A percentile compares a stretch with the other conserved stretches of the same genome.
Evolutionary conservation across 2,888 invertebrate species (phyloP).

Genomic region (Epinotia nisella): DNA sequence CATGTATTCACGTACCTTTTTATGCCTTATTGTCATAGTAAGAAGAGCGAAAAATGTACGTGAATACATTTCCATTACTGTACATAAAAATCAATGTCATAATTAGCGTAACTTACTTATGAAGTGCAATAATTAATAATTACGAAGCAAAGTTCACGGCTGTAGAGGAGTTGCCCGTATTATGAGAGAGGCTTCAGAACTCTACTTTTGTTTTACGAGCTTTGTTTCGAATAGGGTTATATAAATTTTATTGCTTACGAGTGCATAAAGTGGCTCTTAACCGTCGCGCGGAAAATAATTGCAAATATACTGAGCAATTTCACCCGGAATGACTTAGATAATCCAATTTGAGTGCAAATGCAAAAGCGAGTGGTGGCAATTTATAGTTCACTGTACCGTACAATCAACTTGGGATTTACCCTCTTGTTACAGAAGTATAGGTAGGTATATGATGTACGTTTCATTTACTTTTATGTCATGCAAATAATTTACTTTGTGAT

Average conservation of each 20-base stretch:
- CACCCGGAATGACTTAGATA: slow-evolving; percentile 8
- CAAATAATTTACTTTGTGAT: neutral
- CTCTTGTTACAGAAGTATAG: neutral
- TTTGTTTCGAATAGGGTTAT: slow-evolving; percentile 23
- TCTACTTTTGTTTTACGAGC: slow-evolving; percentile 31
- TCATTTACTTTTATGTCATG: neutral
- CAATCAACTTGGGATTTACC: neutral
- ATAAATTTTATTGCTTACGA: slow-evolving; percentile 23
- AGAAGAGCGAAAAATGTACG: no score
- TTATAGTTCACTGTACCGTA: neutral
- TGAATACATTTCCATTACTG: no score
- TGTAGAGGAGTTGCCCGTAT: neutral
- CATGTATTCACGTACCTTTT: no score
- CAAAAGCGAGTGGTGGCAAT: slow-evolving; percentile 7
- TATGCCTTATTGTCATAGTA: no score
- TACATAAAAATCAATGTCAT: no score
- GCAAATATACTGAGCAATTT: slow-evolving; percentile 1
- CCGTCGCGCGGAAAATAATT: neutral
- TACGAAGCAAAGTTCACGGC: neutral
- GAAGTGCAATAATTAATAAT: neutral
- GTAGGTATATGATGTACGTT: neutral
- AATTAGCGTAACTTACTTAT: no score
- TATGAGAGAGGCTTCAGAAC: slow-evolving; percentile 17
- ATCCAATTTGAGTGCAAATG: slow-evolving; percentile 12
- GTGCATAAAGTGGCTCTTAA: slow-evolving; percentile 28